Percentiles rank a stretch among this genome's conserved stretches.
These are phyloP conservation scores for Aleiodes sp. DNA, from an alignment of 1,140 invertebrate species.

Conservation along the genomic window DNA sequence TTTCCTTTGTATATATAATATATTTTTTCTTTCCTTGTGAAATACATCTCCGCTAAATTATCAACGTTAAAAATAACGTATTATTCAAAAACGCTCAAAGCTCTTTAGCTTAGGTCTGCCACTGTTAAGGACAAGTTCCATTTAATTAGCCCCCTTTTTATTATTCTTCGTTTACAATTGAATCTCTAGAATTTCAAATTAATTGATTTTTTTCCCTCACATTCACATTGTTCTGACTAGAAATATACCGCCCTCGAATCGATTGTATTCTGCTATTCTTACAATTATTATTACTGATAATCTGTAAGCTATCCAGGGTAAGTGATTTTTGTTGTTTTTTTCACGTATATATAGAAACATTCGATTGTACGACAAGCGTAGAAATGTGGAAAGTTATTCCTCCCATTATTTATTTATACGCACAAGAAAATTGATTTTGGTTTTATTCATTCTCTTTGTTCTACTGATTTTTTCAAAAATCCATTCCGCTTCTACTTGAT, in stretches of 20 bases:
- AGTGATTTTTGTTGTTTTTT: slow-evolving; percentile 43
- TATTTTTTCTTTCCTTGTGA: not conserved
- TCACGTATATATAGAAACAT: slow-evolving; percentile 55
- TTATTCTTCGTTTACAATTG: not conserved
- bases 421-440: not conserved
- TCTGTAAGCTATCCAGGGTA: slow-evolving; percentile 46
- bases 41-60: not conserved
- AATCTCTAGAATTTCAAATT: not conserved
- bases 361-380: slow-evolving; percentile 49
- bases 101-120: not conserved
- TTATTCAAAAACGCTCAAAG: slow-evolving; percentile 1
- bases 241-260: slow-evolving; percentile 32
- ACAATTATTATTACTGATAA: slow-evolving; percentile 39
- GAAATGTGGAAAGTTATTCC: slow-evolving; percentile 31
- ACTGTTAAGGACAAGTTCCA: not conserved
- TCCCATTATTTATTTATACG: slow-evolving; percentile 1
- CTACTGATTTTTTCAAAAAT: not conserved
- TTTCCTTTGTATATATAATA: slow-evolving; percentile 5
- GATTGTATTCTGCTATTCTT: slow-evolving; percentile 8
- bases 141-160: slow-evolving; percentile 1
- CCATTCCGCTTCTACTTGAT: slow-evolving; percentile 32
- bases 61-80: slow-evolving; percentile 17
- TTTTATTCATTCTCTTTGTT: slow-evolving; percentile 4
- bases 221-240: slow-evolving; percentile 38
- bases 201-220: not conserved